Evolutionary conservation across 2,888 invertebrate genomes (phyloP).

Genomic region (Cyclophora albipunctata): DNA sequence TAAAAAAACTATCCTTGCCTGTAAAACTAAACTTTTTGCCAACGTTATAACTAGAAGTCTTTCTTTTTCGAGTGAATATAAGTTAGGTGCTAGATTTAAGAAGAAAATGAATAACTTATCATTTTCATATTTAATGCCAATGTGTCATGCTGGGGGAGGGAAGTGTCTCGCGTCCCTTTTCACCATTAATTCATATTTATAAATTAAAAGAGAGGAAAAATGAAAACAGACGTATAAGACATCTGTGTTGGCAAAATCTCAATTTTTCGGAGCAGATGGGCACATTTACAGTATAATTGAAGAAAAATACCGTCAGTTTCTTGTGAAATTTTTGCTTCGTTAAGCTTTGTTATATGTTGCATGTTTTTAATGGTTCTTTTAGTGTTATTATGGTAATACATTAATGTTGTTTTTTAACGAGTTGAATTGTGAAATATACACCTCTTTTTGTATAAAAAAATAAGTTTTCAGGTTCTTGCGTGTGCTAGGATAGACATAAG

Average conservation of each 20-base stretch:
- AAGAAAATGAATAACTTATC: too few species aligned
- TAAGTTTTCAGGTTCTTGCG: too few species aligned
- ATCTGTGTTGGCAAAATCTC: constrained; percentile 31
- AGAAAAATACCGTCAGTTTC: constrained; percentile 19
- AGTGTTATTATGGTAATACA: background rate
- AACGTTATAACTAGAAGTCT: too few species aligned
- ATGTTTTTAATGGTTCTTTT: too few species aligned
- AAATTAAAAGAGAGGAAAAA: constrained; percentile 14
- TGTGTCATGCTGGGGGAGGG: too few species aligned
- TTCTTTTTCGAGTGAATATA: too few species aligned
- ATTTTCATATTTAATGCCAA: too few species aligned
- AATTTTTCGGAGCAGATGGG: constrained; percentile 16
- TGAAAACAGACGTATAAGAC: constrained; percentile 21
- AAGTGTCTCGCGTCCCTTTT: constrained; percentile 1
- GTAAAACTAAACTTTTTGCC: too few species aligned
- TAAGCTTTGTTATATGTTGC: constrained; percentile 12
- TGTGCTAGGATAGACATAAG: too few species aligned
- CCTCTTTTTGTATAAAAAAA: too few species aligned
- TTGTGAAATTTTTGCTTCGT: constrained; percentile 13
- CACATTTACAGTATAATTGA: constrained; percentile 24
- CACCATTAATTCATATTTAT: constrained; percentile 14
- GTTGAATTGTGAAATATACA: background rate
- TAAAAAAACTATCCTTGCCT: too few species aligned
- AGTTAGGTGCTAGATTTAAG: too few species aligned
- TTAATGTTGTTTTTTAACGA: background rate